Evolutionary conservation across 1,140 invertebrate species (phyloP).

Genomic region (Zaprionus nigranus): DNA sequence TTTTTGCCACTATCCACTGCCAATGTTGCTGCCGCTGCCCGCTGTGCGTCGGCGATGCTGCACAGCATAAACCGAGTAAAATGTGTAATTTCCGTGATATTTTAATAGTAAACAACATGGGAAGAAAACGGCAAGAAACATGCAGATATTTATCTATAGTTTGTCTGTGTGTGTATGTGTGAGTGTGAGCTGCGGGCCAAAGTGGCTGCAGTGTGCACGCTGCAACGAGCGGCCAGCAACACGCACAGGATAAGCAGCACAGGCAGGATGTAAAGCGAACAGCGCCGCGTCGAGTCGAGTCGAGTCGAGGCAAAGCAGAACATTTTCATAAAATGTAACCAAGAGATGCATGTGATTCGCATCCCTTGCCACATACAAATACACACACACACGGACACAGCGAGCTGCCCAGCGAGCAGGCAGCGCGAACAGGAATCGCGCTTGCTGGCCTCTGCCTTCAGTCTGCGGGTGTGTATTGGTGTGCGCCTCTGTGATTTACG

Average conservation of each 20-base stretch:
- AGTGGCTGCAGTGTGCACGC: constrained; percentile 56
- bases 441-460: constrained; percentile 43
- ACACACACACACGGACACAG: constrained; percentile 29
- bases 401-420: constrained; percentile 30
- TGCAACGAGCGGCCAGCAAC: constrained; percentile 29
- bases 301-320: constrained; percentile 42
- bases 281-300: constrained; percentile 19
- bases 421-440: constrained; percentile 56
- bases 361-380: constrained; percentile 56
- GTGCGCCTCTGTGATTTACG: constrained; percentile 78
- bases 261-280: constrained; percentile 64
- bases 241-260: constrained; percentile 73
- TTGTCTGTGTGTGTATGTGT: not conserved
- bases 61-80: constrained; percentile 80
- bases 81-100: constrained; percentile 83
- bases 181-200: constrained; percentile 45
- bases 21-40: constrained; percentile 15
- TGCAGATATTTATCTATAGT: constrained; percentile 34
- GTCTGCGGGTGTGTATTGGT: constrained; percentile 40
- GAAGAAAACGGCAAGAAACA: constrained; percentile 70
- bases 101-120: constrained; percentile 79
- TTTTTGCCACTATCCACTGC: constrained; percentile 48
- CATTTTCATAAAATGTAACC: constrained; percentile 81
- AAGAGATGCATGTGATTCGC: constrained; percentile 82
- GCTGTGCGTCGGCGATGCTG: constrained; percentile 36